A percentile compares a stretch with the other conserved stretches of the same genome.
Conservation (phyloP, 2,797 vertebrate species). For the Spheniscus humboldti region DNA sequence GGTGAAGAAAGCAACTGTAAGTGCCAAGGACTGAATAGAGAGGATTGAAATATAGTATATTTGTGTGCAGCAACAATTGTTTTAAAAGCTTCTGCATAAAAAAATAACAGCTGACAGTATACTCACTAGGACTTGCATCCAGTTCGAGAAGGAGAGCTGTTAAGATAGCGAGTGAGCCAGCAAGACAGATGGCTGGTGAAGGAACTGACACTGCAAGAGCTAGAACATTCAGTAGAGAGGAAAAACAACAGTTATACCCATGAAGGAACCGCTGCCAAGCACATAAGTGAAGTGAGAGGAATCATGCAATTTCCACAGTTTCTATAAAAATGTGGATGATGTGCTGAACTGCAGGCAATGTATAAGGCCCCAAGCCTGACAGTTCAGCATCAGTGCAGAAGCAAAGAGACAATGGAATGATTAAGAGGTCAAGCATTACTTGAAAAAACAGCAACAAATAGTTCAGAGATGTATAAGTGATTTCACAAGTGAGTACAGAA, state of each 20-base stretch:
- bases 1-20: not conserved
- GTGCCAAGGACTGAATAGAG: not conserved
- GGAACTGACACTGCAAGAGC: constrained; percentile 55
- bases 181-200: constrained; percentile 54
- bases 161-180: constrained; percentile 26
- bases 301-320: not conserved
- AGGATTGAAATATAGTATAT: not conserved
- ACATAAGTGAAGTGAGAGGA: not conserved
- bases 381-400: not conserved
- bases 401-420: not conserved
- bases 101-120: constrained; percentile 26
- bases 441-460: not conserved
- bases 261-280: constrained; percentile 37
- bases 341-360: not conserved
- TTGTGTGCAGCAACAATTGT: not conserved
- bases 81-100: constrained; percentile 31
- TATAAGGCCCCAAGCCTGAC: not conserved
- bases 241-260: constrained; percentile 50
- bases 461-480: not conserved
- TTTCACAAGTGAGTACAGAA: not conserved
- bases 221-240: constrained; percentile 56
- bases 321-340: not conserved
- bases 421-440: not conserved
- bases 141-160: constrained; percentile 20
- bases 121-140: not conserved